phyloP scores from a whole-genome alignment of 2,113 vertebrate species.

The Noturus placidus region DNA sequence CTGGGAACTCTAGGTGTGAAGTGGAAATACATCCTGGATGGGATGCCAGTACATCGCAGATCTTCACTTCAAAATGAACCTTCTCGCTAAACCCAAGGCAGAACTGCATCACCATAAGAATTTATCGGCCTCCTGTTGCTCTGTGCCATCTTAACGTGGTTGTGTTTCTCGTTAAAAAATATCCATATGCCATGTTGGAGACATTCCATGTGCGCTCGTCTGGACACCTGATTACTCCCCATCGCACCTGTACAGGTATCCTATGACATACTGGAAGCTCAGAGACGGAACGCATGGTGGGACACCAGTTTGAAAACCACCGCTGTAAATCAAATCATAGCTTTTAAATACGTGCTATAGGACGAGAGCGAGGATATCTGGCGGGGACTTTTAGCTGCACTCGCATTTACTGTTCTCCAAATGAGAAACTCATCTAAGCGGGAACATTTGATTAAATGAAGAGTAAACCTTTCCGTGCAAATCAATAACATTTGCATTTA shows the following conservation, averaged over 20 bases:
- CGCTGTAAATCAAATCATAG: background rate
- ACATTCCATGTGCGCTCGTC: too few relatives aligned
- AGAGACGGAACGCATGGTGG: background rate
- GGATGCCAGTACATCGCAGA: too few relatives aligned
- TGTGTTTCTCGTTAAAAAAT: background rate
- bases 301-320: too few relatives aligned
- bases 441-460: background rate
- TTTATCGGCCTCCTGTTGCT: background rate
- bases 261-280: background rate
- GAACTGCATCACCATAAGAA: background rate
- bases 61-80: background rate
- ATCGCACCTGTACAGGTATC: background rate
- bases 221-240: too few relatives aligned
- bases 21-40: too few relatives aligned
- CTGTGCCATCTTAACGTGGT: background rate
- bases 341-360: background rate
- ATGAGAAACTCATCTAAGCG: background rate
- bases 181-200: background rate
- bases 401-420: background rate
- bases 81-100: background rate
- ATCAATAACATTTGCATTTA: background rate
- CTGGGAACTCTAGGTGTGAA: background rate
- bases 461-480: background rate
- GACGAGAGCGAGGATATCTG: background rate
- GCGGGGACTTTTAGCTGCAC: background rate